Evolutionary conservation across 2,888 invertebrate genomes (phyloP), one percentile per base, ranked within the genome.

Genomic region (Phanerotoma sp.): DNA sequence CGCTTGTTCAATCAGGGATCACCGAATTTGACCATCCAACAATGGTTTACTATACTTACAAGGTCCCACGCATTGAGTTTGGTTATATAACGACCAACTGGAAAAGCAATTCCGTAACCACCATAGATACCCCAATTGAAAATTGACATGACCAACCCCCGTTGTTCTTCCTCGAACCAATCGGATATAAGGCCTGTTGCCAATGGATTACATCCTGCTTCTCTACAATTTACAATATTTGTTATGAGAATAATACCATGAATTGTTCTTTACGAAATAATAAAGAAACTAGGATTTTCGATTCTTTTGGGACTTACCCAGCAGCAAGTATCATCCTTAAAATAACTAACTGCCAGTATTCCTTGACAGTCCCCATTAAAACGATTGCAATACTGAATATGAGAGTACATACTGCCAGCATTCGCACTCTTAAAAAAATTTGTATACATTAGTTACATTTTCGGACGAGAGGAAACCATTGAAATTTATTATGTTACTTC

Each of bases 71-170:
- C 83, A 67, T 93, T 86, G 37, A 87, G 62, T 22, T 82, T 79
- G 1, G 93, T 91, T 11, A 93, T 82, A 67, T 93, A 93, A 64
- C 93, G 84, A 0, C 95, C 95, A 5, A 95, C 88, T 0, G 95
- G 94, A 73, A 94, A 95, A 0, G 94, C 92, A 61, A 95, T 87
- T 41, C 94, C 94, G 67, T 94, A 95, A 3, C 95, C 95, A 28
- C 94, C 92, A 71, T 95, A 96, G 64, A 95, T 94, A 10, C 96
- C 95, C 94, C 94, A 95, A 78, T 95, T 95, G 81, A 95, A 95
- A 59, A 96, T 86, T 1, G 94, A 93, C 82, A 95, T 87, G 11
- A 94, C 95, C 37, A 94, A 78, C 1, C 92, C 95, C 53, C 95
- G 83, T 69, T 92, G 89, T 58, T 85, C 82, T 72, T 90, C 90